Evolutionary conservation across 2,113 vertebrate genomes (phyloP).

Genomic region (Paraplagusia blochii): DNA sequence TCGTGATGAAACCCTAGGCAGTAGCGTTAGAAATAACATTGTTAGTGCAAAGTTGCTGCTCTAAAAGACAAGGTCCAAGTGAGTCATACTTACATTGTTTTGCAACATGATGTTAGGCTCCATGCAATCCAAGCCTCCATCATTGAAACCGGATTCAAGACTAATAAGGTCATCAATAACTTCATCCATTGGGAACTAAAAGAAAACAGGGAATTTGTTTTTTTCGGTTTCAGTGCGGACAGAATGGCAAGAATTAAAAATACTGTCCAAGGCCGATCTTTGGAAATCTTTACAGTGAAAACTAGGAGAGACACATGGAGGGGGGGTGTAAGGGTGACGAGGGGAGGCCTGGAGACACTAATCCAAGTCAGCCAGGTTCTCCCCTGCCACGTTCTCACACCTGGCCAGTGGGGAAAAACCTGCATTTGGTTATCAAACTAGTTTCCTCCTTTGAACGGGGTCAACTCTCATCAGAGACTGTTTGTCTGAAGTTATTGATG

Average conservation of each 20-base stretch:
- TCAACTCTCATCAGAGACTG: slow-evolving; percentile 55
- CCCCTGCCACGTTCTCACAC: slow-evolving; percentile 25
- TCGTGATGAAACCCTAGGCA: no score
- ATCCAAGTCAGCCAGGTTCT: slow-evolving; percentile 53
- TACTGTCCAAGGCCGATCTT: slow-evolving; percentile 31
- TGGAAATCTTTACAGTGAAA: slow-evolving; percentile 53
- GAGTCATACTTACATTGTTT: slow-evolving; percentile 86
- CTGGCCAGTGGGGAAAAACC: slow-evolving; percentile 26
- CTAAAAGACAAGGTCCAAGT: slow-evolving; percentile 16
- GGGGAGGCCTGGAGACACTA: slow-evolving; percentile 24
- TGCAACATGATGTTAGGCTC: slow-evolving; percentile 85
- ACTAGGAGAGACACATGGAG: slow-evolving; percentile 33
- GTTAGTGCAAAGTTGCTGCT: not conserved
- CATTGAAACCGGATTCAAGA: slow-evolving; percentile 90
- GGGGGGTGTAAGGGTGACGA: slow-evolving; percentile 15
- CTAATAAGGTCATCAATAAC: slow-evolving; percentile 91
- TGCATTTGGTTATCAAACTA: slow-evolving; percentile 59
- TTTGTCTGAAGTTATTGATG: slow-evolving; percentile 73
- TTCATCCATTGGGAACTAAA: slow-evolving; percentile 90
- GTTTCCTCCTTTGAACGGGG: slow-evolving; percentile 44
- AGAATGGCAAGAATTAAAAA: slow-evolving; percentile 24
- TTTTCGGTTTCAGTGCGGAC: slow-evolving; percentile 50
- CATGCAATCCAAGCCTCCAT: slow-evolving; percentile 85
- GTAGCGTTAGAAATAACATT: not conserved
- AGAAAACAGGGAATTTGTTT: slow-evolving; percentile 63